Evolutionary conservation across 2,797 vertebrate genomes (phyloP).

Genomic region (Pangasius djambal): DNA sequence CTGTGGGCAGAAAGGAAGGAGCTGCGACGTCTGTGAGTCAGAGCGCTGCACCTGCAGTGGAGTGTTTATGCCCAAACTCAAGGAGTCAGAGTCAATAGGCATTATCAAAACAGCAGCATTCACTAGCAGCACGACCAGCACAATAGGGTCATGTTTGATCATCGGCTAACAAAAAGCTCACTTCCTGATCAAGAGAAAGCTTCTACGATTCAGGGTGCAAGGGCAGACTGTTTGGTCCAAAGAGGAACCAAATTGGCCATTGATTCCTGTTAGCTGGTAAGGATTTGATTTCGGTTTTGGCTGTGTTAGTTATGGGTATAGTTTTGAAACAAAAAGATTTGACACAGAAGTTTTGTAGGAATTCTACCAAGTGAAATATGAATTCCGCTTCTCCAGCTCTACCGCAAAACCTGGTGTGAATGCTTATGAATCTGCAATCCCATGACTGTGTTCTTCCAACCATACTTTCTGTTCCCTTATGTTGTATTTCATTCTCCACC

Average conservation of each 20-base stretch:
- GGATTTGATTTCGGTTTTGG: not conserved
- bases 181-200: slow-evolving; percentile 48
- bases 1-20: slow-evolving; percentile 49
- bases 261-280: slow-evolving; percentile 7
- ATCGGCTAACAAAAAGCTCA: slow-evolving; percentile 34
- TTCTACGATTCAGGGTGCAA: slow-evolving; percentile 12
- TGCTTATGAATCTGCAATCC: not conserved
- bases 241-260: slow-evolving; percentile 26
- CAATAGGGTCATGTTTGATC: slow-evolving; percentile 56
- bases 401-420: no score
- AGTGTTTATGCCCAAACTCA: slow-evolving; percentile 59
- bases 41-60: slow-evolving; percentile 55
- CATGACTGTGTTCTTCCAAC: not conserved
- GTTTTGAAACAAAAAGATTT: not conserved
- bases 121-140: slow-evolving; percentile 31
- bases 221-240: slow-evolving; percentile 20
- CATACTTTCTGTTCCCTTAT: slow-evolving; percentile 1
- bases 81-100: slow-evolving; percentile 59
- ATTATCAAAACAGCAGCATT: slow-evolving; percentile 60
- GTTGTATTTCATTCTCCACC: not conserved
- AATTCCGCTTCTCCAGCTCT: not conserved
- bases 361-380: not conserved
- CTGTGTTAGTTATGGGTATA: not conserved
- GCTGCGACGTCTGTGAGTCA: slow-evolving; percentile 33
- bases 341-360: no score